Evolutionary conservation across 2,888 invertebrate genomes (phyloP), one percentile per base, ranked within the genome.

Genomic region (Trachelus iudaicus): DNA sequence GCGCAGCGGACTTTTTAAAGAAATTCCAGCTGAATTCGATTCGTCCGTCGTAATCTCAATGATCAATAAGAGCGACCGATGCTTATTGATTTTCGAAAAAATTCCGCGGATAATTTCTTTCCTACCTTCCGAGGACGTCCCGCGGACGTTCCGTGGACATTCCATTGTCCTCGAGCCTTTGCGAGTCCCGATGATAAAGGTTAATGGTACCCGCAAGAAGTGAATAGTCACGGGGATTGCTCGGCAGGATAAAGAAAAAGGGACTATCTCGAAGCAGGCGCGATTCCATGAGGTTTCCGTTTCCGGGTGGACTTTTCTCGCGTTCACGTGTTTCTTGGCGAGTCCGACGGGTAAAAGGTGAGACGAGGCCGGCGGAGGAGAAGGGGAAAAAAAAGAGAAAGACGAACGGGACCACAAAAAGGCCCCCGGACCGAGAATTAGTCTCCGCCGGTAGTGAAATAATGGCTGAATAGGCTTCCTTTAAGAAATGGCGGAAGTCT

Each of bases 401-500:
- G 78, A 81, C 79, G 73, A 76, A 76, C 75, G 79, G 15, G 31
- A 13, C 75, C 37, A 34, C 71, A 71, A 71, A 71, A 33, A 71
- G 71, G 71, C 34, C 31, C 71, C 71, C 71, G 33, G 71, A 34
- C 69, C 81, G 56, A 56, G 83, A 84, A 84, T 84, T 80, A 83
- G 82, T 82, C 77, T 81, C 79, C 77, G 78, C 79, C 85, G 84
- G 85, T 84, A 86, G 85, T 86, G 85, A 87, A 88, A 87, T 87
- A 88, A 88, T 87, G 86, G 84, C 82, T 89, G 88, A 88, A 89
- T 88, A 85, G 85, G 84, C 85, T 86, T 85, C 86, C 87, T 88
- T 87, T 87, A 85, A 88, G 87, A 87, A 88, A 88, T 88, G 87
- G 84, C 89, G 89, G 89, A 89, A 89, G 89, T 89, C 87, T 83